Evolutionary conservation across 35 echinoderm and acorn worm species (phyloP), one percentile per base, ranked within the genome.

Genomic region (Apostichopus parvimensis): DNA sequence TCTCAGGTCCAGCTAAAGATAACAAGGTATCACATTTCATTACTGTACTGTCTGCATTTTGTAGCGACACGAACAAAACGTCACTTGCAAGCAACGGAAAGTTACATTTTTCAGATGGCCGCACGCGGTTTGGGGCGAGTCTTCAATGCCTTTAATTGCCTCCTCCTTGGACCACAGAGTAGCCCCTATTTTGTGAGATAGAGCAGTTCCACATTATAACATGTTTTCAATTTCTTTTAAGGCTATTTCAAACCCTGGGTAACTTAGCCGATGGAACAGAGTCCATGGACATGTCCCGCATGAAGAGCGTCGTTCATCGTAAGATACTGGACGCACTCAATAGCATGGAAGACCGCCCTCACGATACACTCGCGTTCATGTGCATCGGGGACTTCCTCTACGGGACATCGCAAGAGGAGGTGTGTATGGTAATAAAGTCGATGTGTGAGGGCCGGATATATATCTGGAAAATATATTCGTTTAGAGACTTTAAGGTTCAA

Each of bases 321-420:
- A 84, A 93, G 10, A 91, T 98, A 15, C 73, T 98, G 21, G 96
- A 98, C 24, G 77, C 91, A n/a, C 94, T 95, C 13, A 98, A 95
- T 80, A 87, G 83, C 79, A 98, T 95, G 94, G 96, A 98, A 75
- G 96, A 98, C 28, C 73, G 54, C 56, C 96, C 96, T 64, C 96
- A 98, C 56, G 96, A 98, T 56, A 98, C 96, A 0, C 94, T 98
- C 91, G 96, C 96, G 13, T 98, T 98, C 62, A 95, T 95, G 73
- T 93, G 94, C 54, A 98, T 98, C 68, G 96, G 96, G 9, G 96
- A 98, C 77, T 95, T 95, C 75, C 87, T 98, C 15, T 98, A 98
- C 87, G 94, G 92, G 15, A 78, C 94, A 9, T 88, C 20, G 0
- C 3, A 73, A 73, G 71, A 22, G 6, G 20, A 73, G 15, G 71